Base-by-base conservation (phyloP, 2,888 invertebrate genomes). In the Ormyrus nitidulus region DNA sequence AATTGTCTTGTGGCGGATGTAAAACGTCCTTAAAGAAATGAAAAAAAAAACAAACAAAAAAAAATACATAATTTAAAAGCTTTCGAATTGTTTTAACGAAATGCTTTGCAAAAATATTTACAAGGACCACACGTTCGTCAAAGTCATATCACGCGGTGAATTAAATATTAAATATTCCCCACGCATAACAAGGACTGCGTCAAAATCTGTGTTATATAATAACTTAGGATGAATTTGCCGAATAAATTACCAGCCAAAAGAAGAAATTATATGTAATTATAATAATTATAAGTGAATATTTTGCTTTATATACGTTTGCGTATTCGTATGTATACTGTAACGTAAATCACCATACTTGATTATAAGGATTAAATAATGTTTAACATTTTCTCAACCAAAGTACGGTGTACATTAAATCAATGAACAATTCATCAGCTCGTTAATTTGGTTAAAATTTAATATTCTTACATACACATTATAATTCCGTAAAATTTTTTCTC, bases 71-170 rank as follows among this genome's bases (percentile, higher is more conserved):
- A 58, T 54, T 48, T 58, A 49, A 51, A 49, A 74, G 13, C 66
- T 71, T 71, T 56, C 10, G 54, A 71, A 58, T 71, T 80, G 49
- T 59, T 54, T 71, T 2, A 10, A 44, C 53, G 13, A 58, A 51
- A 75, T n/a, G 48, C 65, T 76, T 76, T 19, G 76, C 61, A 72
- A 76, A 61, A 56, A 59, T 53, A 53, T 76, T 72, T 54, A 68
- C 61, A 74, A 81, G 74, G 77, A 77, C 77, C 80, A 81, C 59
- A 56, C 69, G 71, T 73, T 70, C 54, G 74, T 74, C 77, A 70
- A 58, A 78, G 81, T 77, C 81, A 81, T 81, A 81, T 81, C 81
- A 81, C 49, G 71, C 66, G 74, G 54, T 71, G 73, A 80, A 74
- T 73, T 53, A 78, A 74, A 54, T 70, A 77, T 68, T 59, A 56